These are phyloP conservation scores for Remorina albescens DNA, from an alignment of 2,797 vertebrate species.

Conservation along the genomic window DNA sequence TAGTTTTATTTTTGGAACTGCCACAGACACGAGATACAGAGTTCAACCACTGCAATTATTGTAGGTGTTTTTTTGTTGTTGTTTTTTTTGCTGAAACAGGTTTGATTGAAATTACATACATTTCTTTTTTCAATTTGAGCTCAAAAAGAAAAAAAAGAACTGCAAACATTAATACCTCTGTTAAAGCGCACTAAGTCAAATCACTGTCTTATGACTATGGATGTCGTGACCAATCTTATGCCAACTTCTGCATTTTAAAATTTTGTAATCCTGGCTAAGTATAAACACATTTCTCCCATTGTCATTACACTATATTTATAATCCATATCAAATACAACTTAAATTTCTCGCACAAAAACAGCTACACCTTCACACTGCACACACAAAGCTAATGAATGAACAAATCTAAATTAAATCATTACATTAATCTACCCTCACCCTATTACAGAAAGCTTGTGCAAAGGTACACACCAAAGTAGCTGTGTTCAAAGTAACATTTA, in stretches of 20 bases:
- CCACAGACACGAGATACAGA: not conserved
- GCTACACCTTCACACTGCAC: not conserved
- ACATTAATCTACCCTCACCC: not conserved
- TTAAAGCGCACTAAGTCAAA: too few relatives aligned
- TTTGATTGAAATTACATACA: not conserved
- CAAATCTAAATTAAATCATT: not conserved
- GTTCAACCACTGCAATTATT: not conserved
- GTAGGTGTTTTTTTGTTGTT: not conserved
- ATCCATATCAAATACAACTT: slow-evolving; percentile 3
- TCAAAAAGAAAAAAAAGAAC: not conserved
- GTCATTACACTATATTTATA: not conserved
- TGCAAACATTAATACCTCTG: not conserved
- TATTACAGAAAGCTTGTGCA: not conserved
- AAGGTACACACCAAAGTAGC: not conserved
- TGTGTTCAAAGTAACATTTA: not conserved
- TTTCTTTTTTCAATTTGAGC: not conserved
- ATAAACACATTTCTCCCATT: not conserved
- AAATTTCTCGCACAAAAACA: slow-evolving; percentile 1
- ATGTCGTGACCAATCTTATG: not conserved
- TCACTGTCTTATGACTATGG: not conserved
- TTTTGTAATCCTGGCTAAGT: not conserved
- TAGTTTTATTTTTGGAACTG: not conserved
- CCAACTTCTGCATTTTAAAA: not conserved
- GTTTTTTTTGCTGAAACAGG: not conserved
- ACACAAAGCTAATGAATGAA: not conserved